Evolutionary conservation across 2,797 vertebrate species (phyloP).

Genomic region (Alosa sapidissima): DNA sequence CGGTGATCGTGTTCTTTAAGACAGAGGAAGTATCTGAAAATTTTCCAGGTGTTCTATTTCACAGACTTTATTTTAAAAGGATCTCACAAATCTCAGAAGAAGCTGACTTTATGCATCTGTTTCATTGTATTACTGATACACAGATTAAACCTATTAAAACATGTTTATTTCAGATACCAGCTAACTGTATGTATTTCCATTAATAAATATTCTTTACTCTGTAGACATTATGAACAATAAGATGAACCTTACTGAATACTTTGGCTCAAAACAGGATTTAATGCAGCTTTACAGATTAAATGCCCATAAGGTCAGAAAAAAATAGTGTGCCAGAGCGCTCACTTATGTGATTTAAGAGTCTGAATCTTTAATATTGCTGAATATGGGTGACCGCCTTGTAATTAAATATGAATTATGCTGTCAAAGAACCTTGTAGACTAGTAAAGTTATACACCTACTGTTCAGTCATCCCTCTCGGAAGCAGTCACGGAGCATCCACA

Average conservation of each 20-base stretch:
- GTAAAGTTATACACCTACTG: slow-evolving; percentile 29
- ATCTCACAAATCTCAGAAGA: slow-evolving; percentile 35
- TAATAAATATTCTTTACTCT: slow-evolving; percentile 60
- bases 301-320: not conserved
- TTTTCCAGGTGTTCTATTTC: slow-evolving; percentile 46
- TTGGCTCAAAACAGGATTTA: slow-evolving; percentile 39
- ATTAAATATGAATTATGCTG: slow-evolving; percentile 18
- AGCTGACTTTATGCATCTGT: slow-evolving; percentile 53
- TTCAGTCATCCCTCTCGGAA: slow-evolving; percentile 7
- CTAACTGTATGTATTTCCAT: slow-evolving; percentile 65
- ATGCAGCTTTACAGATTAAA: not conserved
- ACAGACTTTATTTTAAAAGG: slow-evolving; percentile 40
- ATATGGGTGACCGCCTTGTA: slow-evolving; percentile 14
- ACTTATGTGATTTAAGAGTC: slow-evolving; percentile 18
- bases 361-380: too few relatives aligned
- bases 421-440: slow-evolving; percentile 3
- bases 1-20: slow-evolving; percentile 47
- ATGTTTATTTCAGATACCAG: slow-evolving; percentile 58
- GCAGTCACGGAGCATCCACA: slow-evolving; percentile 1
- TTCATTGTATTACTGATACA: slow-evolving; percentile 61
- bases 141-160: slow-evolving; percentile 57
- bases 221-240: slow-evolving; percentile 56
- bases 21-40: slow-evolving; percentile 38
- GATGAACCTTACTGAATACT: slow-evolving; percentile 51
- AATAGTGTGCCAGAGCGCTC: not conserved